Base-by-base conservation (phyloP, 2,113 vertebrate genomes). In the Fulmarus glacialis region DNA sequence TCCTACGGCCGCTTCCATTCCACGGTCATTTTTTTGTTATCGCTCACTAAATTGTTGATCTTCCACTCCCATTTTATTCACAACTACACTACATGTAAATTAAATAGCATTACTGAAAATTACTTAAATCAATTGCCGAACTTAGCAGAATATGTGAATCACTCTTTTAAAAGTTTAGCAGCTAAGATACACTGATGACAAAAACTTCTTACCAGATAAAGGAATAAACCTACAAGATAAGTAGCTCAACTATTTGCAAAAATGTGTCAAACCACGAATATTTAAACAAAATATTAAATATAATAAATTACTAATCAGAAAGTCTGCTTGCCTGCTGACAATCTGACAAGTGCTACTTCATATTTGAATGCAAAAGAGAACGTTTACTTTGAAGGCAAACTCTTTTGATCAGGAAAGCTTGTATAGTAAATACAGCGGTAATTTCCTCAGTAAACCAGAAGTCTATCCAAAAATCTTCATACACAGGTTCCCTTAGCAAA, bases 271-370 rank as follows among this genome's bases (percentile, higher is more conserved):
- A 79, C 16, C 80, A 74, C 9, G 0, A 50, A 68, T 47, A 36
- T 42, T 81, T 72, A 34, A 87, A 90, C 71, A 36, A 94, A 93
- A 89, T 4, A 93, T 97, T 95, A 97, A 97, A 96, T 93, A 97
- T 27, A 98, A 97, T 96, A 97, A 97, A 96, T 97, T 93, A 97
- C 86, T 60, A 38, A 59, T 75, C 86, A 50, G 67, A 50, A 90
- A 90, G 64, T 6, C 87, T 71, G 84, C 85, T 60, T 73, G 38
- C 56, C 73, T 17, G 64, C 81, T 8, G 77, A 42, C 58, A 4
- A 8, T 8, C 88, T 50, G 66, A 60, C 82, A 75, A 90, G 94
- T 59, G 92, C 94, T 73, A 83, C 96, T 67, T 42, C 0, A 1
- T 22, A 12, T 67, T 2, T 12, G 4, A 56, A 52, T 2, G 60